Evolutionary conservation across 2,797 vertebrate species (phyloP).

Genomic region (Squalus acanthias): DNA sequence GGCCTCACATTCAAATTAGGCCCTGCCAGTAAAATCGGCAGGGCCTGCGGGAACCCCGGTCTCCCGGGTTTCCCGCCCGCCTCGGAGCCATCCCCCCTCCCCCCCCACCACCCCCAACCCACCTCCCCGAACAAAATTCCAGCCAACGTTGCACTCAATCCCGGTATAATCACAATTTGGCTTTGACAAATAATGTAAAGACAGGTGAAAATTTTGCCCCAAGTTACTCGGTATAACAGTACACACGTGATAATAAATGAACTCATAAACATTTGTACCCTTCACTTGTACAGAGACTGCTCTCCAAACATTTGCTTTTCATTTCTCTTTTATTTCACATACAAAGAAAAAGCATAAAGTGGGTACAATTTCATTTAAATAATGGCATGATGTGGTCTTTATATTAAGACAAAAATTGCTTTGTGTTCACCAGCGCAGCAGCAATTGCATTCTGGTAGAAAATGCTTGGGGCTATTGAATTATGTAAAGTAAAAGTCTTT

Average conservation of each 20-base stretch:
- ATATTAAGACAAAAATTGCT: constrained; percentile 2
- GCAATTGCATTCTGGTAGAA: not conserved
- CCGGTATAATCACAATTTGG: not conserved
- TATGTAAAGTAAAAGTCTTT: not conserved
- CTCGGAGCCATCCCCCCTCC: no score
- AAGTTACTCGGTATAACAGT: not conserved
- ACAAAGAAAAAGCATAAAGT: not conserved
- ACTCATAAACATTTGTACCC: not conserved
- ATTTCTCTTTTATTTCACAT: not conserved
- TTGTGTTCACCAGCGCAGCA: not conserved
- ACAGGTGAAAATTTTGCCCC: not conserved
- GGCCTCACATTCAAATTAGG: no score
- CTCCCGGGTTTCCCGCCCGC: no score
- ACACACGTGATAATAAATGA: not conserved
- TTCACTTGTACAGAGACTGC: not conserved
- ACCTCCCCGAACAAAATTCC: no score
- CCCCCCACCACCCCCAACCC: no score
- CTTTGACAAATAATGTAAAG: not conserved
- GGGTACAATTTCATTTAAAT: not conserved
- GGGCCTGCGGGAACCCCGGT: no score
- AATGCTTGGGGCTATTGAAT: not conserved
- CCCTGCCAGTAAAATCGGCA: no score
- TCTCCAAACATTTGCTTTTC: not conserved
- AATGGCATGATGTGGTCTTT: not conserved
- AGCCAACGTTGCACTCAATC: not conserved